Conservation (phyloP, 2,113 vertebrate genomes). For the Etheostoma cragini region DNA sequence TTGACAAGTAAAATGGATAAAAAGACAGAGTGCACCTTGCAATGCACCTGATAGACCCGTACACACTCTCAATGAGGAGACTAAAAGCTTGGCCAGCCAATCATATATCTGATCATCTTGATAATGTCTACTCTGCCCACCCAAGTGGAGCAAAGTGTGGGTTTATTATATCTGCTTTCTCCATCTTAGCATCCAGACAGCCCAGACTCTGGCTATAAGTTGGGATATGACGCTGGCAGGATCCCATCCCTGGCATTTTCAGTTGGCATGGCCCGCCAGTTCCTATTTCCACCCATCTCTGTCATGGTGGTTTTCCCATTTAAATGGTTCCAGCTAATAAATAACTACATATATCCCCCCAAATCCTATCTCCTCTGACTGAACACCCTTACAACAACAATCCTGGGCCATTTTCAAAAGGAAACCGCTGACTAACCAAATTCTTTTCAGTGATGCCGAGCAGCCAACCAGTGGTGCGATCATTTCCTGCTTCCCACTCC, state of each 20-base stretch:
- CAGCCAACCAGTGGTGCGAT: slow-evolving; percentile 75
- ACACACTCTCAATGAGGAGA: slow-evolving; percentile 32
- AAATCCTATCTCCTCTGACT: slow-evolving; percentile 84
- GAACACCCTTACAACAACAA: slow-evolving; percentile 84
- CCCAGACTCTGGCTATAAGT: slow-evolving; percentile 53
- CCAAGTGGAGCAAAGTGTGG: slow-evolving; percentile 25
- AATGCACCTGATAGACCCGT: slow-evolving; percentile 20
- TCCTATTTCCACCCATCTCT: slow-evolving; percentile 81
- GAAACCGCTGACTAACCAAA: slow-evolving; percentile 83
- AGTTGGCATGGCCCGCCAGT: slow-evolving; percentile 79
- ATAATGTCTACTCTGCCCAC: slow-evolving; percentile 50
- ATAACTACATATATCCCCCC: slow-evolving; percentile 83
- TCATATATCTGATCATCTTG: slow-evolving; percentile 72
- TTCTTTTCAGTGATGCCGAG: slow-evolving; percentile 79
- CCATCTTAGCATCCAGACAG: slow-evolving; percentile 53
- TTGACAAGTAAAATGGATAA: slow-evolving; percentile 21
- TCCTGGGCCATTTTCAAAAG: slow-evolving; percentile 80
- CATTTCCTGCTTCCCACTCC: slow-evolving; percentile 77
- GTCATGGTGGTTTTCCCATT: slow-evolving; percentile 78
- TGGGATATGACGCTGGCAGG: slow-evolving; percentile 70
- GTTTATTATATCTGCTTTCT: slow-evolving; percentile 61
- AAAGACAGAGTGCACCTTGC: background rate
- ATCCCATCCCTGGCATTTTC: slow-evolving; percentile 79
- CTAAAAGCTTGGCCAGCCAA: slow-evolving; percentile 50
- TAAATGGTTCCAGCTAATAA: slow-evolving; percentile 84